Base-by-base conservation (phyloP, 2,888 invertebrate species). In the Ommatoiulus sabulosus region DNA sequence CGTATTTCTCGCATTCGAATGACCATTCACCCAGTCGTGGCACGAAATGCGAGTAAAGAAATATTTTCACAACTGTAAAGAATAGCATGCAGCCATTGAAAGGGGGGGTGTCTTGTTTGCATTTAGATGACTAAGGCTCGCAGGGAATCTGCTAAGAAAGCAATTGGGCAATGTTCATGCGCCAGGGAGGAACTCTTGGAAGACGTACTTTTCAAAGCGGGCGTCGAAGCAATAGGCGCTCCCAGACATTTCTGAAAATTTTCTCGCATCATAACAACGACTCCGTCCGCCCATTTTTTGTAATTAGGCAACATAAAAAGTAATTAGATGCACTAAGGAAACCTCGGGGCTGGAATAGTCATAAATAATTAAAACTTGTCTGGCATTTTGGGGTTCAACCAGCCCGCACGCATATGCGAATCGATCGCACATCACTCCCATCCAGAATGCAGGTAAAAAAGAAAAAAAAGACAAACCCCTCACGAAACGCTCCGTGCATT, bases 291-390 rank as follows among this genome's bases (percentile, higher is more conserved):
- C 80, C 80, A 43, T 35, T 80, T 80, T 63, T 80, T 80, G 80
- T 80, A 80, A 80, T 80, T 80, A 80, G 80, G 80, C 35, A 80
- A 43, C 80, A 80, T 80, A 80, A 80, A 80, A 80, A 80, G 35
- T 80, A 80, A 80, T 80, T 80, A 80, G 80, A 80, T 80, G 80
- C 80, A 80, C 80, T 35, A 35, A 80, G 80, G 80, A 80, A 80
- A 80, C 80, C 80, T 80, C 80, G 10, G 80, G 80, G 80, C 80
- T 24, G 80, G 80, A 80, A 80, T 80, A 80, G 80, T 80, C 80
- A 80, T 80, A 80, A 80, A 80, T 80, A 80, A 80, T 80, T 80
- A 43, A 80, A 43, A 80, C 80, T 80, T 80, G 80, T 80, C 80
- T 80, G 80, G 80, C 35, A 43, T 35, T 80, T 80, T 80, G 12